Conservation (phyloP, 2,113 vertebrate species). For the Castor canadensis region DNA sequence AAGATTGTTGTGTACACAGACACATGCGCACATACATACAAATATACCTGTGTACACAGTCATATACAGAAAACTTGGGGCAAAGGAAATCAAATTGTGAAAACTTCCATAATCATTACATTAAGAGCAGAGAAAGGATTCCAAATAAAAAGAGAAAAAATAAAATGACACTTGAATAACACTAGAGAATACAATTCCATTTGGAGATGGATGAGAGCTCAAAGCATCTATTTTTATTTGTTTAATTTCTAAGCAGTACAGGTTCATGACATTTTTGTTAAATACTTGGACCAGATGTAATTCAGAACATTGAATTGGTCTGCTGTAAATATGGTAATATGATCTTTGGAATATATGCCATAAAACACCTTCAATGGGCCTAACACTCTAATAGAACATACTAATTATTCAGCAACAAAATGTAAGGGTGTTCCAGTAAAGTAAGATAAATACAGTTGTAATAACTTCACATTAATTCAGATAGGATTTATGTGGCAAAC, state of each 20-base stretch:
- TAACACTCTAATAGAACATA: not conserved
- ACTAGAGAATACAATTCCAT: not conserved
- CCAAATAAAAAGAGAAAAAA: too few species aligned
- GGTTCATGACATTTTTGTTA: not conserved
- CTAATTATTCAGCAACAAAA: not conserved
- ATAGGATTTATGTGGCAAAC: not conserved
- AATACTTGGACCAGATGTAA: not conserved
- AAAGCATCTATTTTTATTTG: not conserved
- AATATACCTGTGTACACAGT: not conserved
- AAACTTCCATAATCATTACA: not conserved
- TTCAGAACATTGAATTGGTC: not conserved
- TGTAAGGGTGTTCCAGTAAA: not conserved
- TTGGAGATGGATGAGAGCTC: not conserved
- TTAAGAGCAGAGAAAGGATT: too few species aligned
- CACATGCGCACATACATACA: not conserved
- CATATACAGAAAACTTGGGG: not conserved
- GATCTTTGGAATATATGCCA: not conserved
- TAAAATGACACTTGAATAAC: not conserved
- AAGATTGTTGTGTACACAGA: not conserved
- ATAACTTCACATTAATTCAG: not conserved
- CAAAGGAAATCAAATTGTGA: not conserved
- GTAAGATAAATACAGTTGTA: not conserved
- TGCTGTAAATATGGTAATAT: not conserved
- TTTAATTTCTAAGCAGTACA: not conserved
- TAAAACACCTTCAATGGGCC: not conserved